Evolutionary conservation across 2,797 vertebrate species (phyloP).

Genomic region (Karalla daura): DNA sequence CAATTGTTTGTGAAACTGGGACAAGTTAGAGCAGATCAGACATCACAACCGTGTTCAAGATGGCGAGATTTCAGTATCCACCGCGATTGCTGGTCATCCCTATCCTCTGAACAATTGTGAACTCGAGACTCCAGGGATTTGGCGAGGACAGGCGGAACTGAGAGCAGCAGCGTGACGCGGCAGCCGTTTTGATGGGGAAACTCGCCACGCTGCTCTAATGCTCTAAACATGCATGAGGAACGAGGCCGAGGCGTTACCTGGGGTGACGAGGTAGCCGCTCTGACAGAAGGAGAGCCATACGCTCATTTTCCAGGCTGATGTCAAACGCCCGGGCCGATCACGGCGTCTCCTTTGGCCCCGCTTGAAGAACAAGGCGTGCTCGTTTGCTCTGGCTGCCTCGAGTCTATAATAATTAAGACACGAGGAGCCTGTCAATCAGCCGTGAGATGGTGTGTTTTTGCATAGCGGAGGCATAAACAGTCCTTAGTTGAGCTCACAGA

Average conservation of each 20-base stretch:
- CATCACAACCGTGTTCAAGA: constrained; percentile 47
- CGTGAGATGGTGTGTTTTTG: constrained; percentile 49
- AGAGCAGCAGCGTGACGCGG: neutral
- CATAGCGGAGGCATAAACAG: constrained; percentile 58
- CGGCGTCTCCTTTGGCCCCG: constrained; percentile 34
- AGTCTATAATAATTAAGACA: constrained; percentile 54
- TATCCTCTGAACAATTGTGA: constrained; percentile 23
- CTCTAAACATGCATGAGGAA: constrained; percentile 38
- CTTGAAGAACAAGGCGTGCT: constrained; percentile 44
- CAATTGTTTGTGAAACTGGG: constrained; percentile 32
- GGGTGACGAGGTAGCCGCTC: constrained; percentile 20
- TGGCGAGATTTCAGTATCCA: constrained; percentile 34
- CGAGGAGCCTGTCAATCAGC: constrained; percentile 57
- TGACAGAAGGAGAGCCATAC: constrained; percentile 26
- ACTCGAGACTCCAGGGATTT: constrained; percentile 23
- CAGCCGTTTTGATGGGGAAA: neutral
- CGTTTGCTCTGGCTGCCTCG: constrained; percentile 37
- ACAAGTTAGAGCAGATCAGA: constrained; percentile 48
- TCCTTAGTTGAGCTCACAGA: constrained; percentile 73
- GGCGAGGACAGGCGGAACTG: constrained; percentile 1
- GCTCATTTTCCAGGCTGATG: constrained; percentile 58
- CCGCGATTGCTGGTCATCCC: constrained; percentile 5
- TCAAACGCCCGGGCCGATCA: constrained; percentile 45
- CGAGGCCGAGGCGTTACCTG: constrained; percentile 61
- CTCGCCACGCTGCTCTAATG: constrained; percentile 3